phyloP scores from a whole-genome alignment of 1,140 invertebrate genomes.

The Phocides pigmalion region DNA sequence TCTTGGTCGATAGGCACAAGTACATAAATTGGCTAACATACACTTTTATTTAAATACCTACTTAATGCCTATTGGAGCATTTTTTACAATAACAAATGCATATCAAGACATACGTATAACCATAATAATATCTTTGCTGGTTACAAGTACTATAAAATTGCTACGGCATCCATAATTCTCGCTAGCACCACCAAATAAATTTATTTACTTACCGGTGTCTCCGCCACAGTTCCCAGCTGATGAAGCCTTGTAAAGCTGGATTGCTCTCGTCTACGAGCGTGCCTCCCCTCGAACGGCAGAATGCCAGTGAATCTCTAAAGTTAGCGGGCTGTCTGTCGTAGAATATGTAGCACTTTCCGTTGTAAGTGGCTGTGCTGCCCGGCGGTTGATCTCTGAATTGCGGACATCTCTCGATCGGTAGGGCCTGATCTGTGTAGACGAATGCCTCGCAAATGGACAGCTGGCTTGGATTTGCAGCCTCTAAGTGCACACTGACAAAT shows the following conservation, averaged over 20 bases:
- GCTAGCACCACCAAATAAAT: slow-evolving; percentile 5
- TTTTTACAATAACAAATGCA: too few species aligned
- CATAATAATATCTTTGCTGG: too few species aligned
- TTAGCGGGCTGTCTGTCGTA: slow-evolving; percentile 94
- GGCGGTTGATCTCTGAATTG: slow-evolving; percentile 96
- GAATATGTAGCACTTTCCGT: slow-evolving; percentile 98
- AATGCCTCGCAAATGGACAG: slow-evolving; percentile 98
- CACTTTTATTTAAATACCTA: too few species aligned
- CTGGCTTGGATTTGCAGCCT: slow-evolving; percentile 88
- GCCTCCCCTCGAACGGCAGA: slow-evolving; percentile 92
- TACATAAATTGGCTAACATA: too few species aligned
- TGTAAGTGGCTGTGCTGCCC: slow-evolving; percentile 96
- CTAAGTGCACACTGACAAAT: slow-evolving; percentile 96
- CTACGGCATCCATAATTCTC: not conserved
- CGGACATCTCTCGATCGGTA: slow-evolving; percentile 96
- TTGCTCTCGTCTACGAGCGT: slow-evolving; percentile 96
- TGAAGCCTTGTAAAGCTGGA: slow-evolving; percentile 96
- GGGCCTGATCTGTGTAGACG: slow-evolving; percentile 96
- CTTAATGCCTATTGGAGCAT: too few species aligned
- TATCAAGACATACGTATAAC: too few species aligned
- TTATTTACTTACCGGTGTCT: slow-evolving; percentile 87
- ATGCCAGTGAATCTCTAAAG: slow-evolving; percentile 91
- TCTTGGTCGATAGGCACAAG: too few species aligned
- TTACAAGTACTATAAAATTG: too few species aligned
- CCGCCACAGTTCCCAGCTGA: slow-evolving; percentile 97